Percentiles rank a stretch among this genome's conserved stretches.
Conservation (phyloP, 2,113 vertebrate genomes). For the Cyanoliseus patagonus region DNA sequence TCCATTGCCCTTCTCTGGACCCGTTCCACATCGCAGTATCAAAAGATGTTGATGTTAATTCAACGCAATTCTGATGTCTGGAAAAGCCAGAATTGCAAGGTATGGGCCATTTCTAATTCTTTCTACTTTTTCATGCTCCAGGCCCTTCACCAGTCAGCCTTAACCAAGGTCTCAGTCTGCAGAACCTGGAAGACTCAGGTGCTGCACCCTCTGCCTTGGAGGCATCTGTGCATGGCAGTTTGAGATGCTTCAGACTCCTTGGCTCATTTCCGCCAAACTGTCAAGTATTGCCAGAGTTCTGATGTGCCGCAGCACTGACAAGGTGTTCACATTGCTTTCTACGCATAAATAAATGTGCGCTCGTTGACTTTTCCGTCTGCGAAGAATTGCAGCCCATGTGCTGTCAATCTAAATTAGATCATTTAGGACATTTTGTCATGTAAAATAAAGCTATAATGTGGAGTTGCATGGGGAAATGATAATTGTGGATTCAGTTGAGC, state of each 20-base stretch:
- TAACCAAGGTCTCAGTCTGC: background rate
- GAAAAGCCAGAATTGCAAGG: background rate
- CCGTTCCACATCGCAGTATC: background rate
- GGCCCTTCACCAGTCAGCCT: background rate
- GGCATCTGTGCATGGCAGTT: background rate
- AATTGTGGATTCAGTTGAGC: slow-evolving; percentile 40
- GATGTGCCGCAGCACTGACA: background rate
- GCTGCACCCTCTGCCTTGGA: background rate
- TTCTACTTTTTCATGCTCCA: background rate
- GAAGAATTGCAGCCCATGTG: background rate
- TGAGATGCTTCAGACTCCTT: background rate
- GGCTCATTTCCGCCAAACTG: background rate
- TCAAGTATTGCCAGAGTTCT: background rate
- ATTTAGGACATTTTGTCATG: slow-evolving; percentile 29
- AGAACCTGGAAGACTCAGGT: background rate
- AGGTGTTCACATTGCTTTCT: background rate
- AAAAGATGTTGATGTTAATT: background rate
- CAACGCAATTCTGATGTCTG: background rate
- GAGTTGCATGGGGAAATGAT: background rate
- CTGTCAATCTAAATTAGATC: slow-evolving; percentile 61
- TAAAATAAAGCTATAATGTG: slow-evolving; percentile 38
- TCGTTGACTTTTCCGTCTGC: background rate
- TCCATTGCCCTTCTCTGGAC: background rate
- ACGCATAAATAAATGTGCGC: slow-evolving; percentile 39
- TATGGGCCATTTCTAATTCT: background rate